These are phyloP conservation scores for Epinephelus fuscoguttatus DNA, from an alignment of 2,113 vertebrate genomes.

Conservation along the genomic window DNA sequence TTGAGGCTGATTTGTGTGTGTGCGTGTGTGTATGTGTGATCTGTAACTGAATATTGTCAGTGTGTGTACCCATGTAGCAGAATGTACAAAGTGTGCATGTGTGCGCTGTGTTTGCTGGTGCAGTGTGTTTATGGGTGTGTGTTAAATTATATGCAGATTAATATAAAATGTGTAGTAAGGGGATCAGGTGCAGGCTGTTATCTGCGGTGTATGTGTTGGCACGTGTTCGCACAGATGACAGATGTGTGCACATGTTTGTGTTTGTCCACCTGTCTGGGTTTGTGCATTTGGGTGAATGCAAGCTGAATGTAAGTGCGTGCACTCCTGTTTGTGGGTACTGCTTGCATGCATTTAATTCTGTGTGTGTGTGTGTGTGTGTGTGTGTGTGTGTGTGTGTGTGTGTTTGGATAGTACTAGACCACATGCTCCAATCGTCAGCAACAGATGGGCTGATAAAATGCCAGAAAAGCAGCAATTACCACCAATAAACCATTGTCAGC, in stretches of 20 bases:
- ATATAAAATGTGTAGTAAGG: constrained; percentile 4
- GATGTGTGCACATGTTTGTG: constrained; percentile 23
- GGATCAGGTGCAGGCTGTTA: constrained; percentile 9
- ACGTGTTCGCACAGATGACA: constrained; percentile 22
- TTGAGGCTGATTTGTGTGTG: constrained; percentile 7
- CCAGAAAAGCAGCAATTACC: constrained; percentile 72
- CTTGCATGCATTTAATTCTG: constrained; percentile 7
- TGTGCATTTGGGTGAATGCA: constrained; percentile 7
- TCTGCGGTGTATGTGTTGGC: constrained; percentile 4
- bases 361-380: constrained; percentile 21
- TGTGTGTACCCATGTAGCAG: background rate
- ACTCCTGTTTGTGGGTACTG: background rate
- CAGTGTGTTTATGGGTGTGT: background rate
- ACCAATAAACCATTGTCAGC: constrained; percentile 61
- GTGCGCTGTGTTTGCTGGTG: constrained; percentile 9
- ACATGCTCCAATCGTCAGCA: constrained; percentile 63
- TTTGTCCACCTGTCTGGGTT: constrained; percentile 44
- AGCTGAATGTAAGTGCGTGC: constrained; percentile 30
- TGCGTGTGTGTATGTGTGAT: constrained; percentile 20
- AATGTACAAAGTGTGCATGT: background rate
- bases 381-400: constrained; percentile 15
- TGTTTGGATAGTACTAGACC: constrained; percentile 48
- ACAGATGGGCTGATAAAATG: constrained; percentile 74
- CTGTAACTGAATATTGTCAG: background rate
- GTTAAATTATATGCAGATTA: constrained; percentile 3